A percentile compares a stretch with the other conserved stretches of the same genome.
These are phyloP conservation scores for Anabas testudineus DNA, from an alignment of 2,797 vertebrate species.

Conservation along the genomic window DNA sequence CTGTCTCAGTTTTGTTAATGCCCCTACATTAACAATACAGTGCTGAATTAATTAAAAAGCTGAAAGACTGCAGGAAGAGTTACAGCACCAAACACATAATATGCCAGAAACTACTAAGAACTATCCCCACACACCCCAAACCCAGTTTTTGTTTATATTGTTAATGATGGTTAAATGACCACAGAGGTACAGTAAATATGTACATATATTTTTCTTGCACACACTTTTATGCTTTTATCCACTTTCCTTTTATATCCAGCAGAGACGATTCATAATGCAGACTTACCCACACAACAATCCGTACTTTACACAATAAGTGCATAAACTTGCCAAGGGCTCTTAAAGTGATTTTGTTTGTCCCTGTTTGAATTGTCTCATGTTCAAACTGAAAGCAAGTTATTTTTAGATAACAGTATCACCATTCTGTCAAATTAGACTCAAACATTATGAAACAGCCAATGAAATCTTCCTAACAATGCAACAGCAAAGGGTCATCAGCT, in stretches of 20 bases:
- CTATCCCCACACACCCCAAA: too few relatives aligned
- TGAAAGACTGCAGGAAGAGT: too few relatives aligned
- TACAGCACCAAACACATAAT: too few relatives aligned
- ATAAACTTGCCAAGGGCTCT: background rate
- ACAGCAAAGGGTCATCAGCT: slow-evolving; percentile 37
- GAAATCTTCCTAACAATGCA: slow-evolving; percentile 26
- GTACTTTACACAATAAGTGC: slow-evolving; percentile 2
- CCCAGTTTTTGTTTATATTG: too few relatives aligned
- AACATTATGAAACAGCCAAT: slow-evolving; percentile 25
- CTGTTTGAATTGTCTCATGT: slow-evolving; percentile 6
- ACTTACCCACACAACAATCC: background rate
- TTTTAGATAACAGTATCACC: slow-evolving; percentile 54
- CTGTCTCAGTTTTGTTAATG: too few relatives aligned
- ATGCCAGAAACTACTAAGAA: too few relatives aligned
- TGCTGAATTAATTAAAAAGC: too few relatives aligned
- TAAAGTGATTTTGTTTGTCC: slow-evolving; percentile 13
- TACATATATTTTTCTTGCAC: background rate
- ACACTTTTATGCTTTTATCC: background rate
- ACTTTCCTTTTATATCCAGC: background rate
- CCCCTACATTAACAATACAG: too few relatives aligned
- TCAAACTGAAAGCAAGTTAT: slow-evolving; percentile 33
- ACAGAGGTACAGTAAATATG: background rate
- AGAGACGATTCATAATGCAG: background rate
- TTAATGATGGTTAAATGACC: too few relatives aligned
- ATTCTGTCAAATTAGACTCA: slow-evolving; percentile 58